These are phyloP conservation scores for Chrysolina americana DNA, from an alignment of 2,888 invertebrate genomes.

Conservation along the genomic window DNA sequence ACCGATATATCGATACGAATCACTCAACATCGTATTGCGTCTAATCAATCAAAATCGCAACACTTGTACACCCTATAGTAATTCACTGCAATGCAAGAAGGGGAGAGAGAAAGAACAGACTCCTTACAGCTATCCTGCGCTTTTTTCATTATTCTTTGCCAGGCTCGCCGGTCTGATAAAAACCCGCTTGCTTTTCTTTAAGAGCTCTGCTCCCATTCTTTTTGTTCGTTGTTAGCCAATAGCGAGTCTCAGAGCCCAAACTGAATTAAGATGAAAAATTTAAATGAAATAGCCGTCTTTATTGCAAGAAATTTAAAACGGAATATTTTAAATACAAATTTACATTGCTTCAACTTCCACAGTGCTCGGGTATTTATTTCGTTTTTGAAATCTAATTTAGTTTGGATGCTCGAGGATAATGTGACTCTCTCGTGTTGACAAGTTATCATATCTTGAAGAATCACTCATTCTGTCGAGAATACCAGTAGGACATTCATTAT, in stretches of 20 bases:
- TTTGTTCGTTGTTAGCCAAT: slow-evolving; percentile 44
- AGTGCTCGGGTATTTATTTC: slow-evolving; percentile 42
- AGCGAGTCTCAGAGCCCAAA: slow-evolving; percentile 54
- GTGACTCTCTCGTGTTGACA: slow-evolving; percentile 31
- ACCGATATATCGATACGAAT: too few species aligned
- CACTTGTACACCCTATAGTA: slow-evolving; percentile 6
- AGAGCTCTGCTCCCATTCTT: slow-evolving; percentile 50
- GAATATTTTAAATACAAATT: slow-evolving; percentile 63
- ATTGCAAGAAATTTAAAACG: slow-evolving; percentile 65
- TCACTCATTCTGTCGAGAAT: not conserved
- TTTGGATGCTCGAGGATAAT: slow-evolving; percentile 37
- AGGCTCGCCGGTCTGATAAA: slow-evolving; percentile 47
- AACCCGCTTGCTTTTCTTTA: slow-evolving; percentile 55
- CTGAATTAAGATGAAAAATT: slow-evolving; percentile 67
- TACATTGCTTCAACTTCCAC: slow-evolving; percentile 54
- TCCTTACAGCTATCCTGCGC: slow-evolving; percentile 46
- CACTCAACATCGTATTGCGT: not conserved
- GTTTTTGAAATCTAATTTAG: slow-evolving; percentile 48
- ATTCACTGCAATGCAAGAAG: slow-evolving; percentile 33
- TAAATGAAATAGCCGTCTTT: slow-evolving; percentile 65
- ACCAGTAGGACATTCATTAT: too few species aligned
- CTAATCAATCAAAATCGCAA: not conserved
- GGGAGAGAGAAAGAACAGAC: slow-evolving; percentile 37
- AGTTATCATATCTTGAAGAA: slow-evolving; percentile 11
- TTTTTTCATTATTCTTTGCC: slow-evolving; percentile 56